Percentiles rank a stretch among this genome's conserved stretches.
Conservation (phyloP, 2,113 vertebrate genomes). For the Labeo rohita region DNA sequence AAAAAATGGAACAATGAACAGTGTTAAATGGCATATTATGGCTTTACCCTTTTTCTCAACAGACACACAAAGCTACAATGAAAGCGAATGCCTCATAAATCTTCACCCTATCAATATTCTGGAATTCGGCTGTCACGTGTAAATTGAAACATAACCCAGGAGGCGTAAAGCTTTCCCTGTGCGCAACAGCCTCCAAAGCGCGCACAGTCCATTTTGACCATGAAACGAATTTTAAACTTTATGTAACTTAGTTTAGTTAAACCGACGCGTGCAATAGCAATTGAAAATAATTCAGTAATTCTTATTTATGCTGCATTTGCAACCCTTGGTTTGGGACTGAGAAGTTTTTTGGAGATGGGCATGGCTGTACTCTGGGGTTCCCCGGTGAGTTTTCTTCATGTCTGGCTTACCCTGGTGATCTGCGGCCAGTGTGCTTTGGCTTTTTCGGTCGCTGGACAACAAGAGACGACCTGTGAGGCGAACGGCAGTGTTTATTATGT, state of each 20-base stretch:
- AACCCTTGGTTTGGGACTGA: background rate
- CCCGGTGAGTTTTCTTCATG: slow-evolving; percentile 41
- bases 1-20: background rate
- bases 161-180: slow-evolving; percentile 58
- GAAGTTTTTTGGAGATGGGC: background rate
- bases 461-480: slow-evolving; percentile 78
- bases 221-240: background rate
- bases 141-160: slow-evolving; percentile 60
- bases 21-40: background rate
- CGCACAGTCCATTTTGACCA: background rate
- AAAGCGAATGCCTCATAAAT: slow-evolving; percentile 21
- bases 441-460: slow-evolving; percentile 74
- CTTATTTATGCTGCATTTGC: background rate
- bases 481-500: slow-evolving; percentile 82
- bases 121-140: slow-evolving; percentile 54
- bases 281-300: background rate
- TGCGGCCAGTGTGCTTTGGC: slow-evolving; percentile 53
- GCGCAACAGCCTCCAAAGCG: background rate
- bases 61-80: background rate
- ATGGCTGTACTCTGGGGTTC: slow-evolving; percentile 46
- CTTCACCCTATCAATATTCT: background rate
- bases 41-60: background rate
- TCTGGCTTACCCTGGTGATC: slow-evolving; percentile 63
- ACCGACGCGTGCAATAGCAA: background rate
- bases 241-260: background rate